Evolutionary conservation across 2,888 invertebrate species (phyloP).

Genomic region (Euzophera pinguis): DNA sequence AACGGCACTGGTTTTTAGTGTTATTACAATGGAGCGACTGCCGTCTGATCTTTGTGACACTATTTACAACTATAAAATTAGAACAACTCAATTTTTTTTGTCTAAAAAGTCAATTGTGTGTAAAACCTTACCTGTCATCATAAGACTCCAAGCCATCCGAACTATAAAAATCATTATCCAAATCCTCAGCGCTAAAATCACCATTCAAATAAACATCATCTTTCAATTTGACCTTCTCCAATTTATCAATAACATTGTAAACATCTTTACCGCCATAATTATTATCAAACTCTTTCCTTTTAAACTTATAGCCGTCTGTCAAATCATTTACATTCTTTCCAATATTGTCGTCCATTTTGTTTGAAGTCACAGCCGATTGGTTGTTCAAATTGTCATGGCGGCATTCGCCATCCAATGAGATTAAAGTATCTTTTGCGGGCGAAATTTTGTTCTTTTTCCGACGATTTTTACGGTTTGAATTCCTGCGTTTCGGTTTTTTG

Average conservation of each 20-base stretch:
- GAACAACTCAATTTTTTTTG: too few relatives aligned
- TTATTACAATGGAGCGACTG: too few relatives aligned
- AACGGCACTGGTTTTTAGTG: too few relatives aligned
- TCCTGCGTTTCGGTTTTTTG: constrained; percentile 53
- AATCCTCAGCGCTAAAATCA: constrained; percentile 52
- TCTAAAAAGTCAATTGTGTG: background rate
- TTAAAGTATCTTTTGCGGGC: constrained; percentile 43
- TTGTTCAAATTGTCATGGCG: constrained; percentile 33
- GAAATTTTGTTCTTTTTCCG: constrained; percentile 61
- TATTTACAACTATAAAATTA: too few relatives aligned
- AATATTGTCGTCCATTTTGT: constrained; percentile 44
- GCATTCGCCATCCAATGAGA: constrained; percentile 21
- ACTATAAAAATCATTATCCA: constrained; percentile 58
- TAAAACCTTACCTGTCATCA: constrained; percentile 62
- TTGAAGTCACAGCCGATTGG: constrained; percentile 24
- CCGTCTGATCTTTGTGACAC: too few relatives aligned
- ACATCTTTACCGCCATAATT: constrained; percentile 37
- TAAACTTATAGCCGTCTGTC: constrained; percentile 28
- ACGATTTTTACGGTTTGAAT: constrained; percentile 54
- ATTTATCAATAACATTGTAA: constrained; percentile 59
- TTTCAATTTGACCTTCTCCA: constrained; percentile 62
- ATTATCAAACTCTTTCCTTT: constrained; percentile 26
- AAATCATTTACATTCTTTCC: constrained; percentile 67
- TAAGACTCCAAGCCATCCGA: constrained; percentile 56
- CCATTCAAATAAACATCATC: constrained; percentile 62